Percentiles rank a stretch among this genome's conserved stretches.
phyloP scores from a whole-genome alignment of 2,888 invertebrate genomes.

The Harpagoxenus sublaevis region DNA sequence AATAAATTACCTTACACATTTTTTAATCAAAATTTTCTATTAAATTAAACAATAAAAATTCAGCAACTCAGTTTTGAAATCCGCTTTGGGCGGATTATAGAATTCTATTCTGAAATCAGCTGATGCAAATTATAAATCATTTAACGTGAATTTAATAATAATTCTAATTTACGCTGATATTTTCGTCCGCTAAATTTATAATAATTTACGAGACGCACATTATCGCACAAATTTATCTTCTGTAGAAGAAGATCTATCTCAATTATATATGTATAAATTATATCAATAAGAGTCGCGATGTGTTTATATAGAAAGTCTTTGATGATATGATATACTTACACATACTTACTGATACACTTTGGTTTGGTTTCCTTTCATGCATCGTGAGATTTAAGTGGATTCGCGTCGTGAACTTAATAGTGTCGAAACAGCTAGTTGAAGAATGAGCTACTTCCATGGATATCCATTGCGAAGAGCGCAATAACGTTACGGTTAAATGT shows the following conservation, averaged over 20 bases:
- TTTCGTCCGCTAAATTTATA: neutral
- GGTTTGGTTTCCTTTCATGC: neutral
- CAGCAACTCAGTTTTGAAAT: neutral
- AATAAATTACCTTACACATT: neutral
- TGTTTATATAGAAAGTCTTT: neutral
- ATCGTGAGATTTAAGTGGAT: neutral
- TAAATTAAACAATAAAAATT: neutral
- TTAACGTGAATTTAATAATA: neutral
- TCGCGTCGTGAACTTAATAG: neutral
- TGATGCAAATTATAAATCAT: neutral
- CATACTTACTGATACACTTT: slow-evolving; percentile 2
- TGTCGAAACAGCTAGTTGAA: slow-evolving; percentile 8
- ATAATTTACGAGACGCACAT: neutral
- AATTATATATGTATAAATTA: slow-evolving; percentile 11
- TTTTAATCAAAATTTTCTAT: neutral
- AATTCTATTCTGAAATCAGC: neutral
- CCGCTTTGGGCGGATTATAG: neutral
- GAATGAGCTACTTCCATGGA: neutral
- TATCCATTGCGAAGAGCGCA: neutral
- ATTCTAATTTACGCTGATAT: slow-evolving; percentile 2
- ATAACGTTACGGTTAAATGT: neutral
- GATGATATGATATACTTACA: neutral
- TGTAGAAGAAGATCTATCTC: neutral
- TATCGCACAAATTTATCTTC: neutral
- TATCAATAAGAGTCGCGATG: slow-evolving; percentile 1